phyloP scores from a whole-genome alignment of 1,140 invertebrate species.

The Acyrthosiphon pisum region DNA sequence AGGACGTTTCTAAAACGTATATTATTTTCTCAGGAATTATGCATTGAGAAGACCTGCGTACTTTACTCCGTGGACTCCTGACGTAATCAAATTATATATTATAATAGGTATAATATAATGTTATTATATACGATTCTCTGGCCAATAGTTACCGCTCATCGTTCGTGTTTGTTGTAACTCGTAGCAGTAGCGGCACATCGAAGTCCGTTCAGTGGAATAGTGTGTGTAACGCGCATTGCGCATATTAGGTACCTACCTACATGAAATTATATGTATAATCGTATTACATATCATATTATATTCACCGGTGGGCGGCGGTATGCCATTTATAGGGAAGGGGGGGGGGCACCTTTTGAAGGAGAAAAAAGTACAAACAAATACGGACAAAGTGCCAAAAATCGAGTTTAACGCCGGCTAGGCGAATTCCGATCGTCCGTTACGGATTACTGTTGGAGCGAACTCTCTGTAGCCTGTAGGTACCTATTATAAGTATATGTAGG shows the following conservation, averaged over 20 bases:
- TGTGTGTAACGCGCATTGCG: not conserved
- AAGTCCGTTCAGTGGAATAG: not conserved
- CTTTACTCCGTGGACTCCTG: not conserved
- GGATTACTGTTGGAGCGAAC: not conserved
- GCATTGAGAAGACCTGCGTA: not conserved
- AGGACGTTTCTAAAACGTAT: not conserved
- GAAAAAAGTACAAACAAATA: not conserved
- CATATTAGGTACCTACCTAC: no score
- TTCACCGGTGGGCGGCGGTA: not conserved
- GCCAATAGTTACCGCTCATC: not conserved
- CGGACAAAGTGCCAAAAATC: not conserved
- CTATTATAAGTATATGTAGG: not conserved
- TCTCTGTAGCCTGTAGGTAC: not conserved
- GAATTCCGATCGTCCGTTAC: not conserved
- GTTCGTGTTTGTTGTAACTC: not conserved
- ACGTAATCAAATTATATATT: not conserved
- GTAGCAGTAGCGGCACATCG: not conserved
- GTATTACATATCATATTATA: no score
- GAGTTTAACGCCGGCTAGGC: not conserved
- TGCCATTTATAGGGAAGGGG: not conserved
- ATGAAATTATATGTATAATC: no score
- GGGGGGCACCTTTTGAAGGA: not conserved
- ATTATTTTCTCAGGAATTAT: conserved; percentile 1
- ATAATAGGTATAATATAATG: not conserved
- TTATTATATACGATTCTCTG: not conserved